Evolutionary conservation across 92 coral and sea anemone species (phyloP), one percentile per base, ranked within the genome.

Genomic region (Paramuricea clavata): DNA sequence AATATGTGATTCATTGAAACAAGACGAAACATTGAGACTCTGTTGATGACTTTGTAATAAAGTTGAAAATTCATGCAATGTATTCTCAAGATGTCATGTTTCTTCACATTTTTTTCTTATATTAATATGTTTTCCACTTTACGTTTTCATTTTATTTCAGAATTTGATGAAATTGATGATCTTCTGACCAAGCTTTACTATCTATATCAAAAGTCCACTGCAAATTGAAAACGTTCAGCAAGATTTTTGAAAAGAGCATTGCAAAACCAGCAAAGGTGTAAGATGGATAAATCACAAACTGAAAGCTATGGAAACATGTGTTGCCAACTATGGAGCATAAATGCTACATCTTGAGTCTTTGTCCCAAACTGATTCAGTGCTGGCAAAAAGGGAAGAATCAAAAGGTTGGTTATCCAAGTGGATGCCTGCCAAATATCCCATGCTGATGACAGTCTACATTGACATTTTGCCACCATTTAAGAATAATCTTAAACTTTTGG

Each of bases 231-330:
- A 15, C 31, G 23, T 60, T 60, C 28, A 60, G 68, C 33, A 31
- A 60, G 15, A 60, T 60, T 60, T 23, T 60, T 60, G 68, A 60
- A 21, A 60, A 60, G n/a, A n/a, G n/a, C n/a, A n/a, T n/a, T n/a
- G n/a, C n/a, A n/a, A n/a, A n/a, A n/a, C n/a, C n/a, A n/a, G n/a
- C n/a, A n/a, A n/a, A n/a, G n/a, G n/a, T n/a, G n/a, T n/a, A n/a
- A n/a, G n/a, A n/a, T n/a, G n/a, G n/a, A 60, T 60, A 16, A 9
- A 9, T 31, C 68, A 60, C 68, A 60, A 60, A n/a, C 6, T 60
- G 68, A 60, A 26, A 28, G 68, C 68, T 6, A 23, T 60, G 33
- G 33, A 60, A 10, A 28, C 15, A 10, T 23, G 21, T 60, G 8
- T 60, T 5, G 32, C 31, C 32, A 60, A 60, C 33, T 60, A 60